Evolutionary conservation across 2,113 vertebrate genomes (phyloP).

Genomic region (Strix aluco): DNA sequence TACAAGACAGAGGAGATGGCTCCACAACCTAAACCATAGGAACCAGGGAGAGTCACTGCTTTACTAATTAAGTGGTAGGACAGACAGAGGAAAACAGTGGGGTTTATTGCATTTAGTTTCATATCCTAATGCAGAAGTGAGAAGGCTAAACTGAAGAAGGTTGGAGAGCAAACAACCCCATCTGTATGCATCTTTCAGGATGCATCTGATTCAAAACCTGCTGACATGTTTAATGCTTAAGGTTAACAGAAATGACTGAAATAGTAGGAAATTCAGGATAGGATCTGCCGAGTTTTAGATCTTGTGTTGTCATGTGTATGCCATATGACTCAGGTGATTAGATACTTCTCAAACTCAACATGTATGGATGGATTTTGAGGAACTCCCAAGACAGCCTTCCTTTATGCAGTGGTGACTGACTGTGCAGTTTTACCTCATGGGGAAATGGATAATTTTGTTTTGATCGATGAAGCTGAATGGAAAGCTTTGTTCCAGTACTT

Average conservation of each 20-base stretch:
- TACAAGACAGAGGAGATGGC: not conserved
- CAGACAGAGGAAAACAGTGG: not conserved
- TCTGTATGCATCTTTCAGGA: not conserved
- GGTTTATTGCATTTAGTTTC: not conserved
- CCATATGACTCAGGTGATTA: not conserved
- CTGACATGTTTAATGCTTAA: not conserved
- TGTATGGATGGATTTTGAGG: not conserved
- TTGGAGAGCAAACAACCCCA: not conserved
- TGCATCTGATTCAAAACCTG: not conserved
- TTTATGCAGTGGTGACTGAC: not conserved
- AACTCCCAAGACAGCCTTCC: not conserved
- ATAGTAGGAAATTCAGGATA: not conserved
- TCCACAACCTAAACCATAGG: not conserved
- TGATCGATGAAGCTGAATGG: slow-evolving; percentile 56
- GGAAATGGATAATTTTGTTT: slow-evolving; percentile 40
- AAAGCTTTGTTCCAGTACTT: slow-evolving; percentile 50
- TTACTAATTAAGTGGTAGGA: not conserved
- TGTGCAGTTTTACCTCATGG: not conserved
- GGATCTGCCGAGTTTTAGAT: not conserved
- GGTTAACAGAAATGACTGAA: not conserved
- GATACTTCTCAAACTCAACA: not conserved
- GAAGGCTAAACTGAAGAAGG: not conserved
- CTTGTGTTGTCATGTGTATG: not conserved
- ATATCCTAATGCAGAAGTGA: not conserved
- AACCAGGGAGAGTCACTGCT: not conserved